Evolutionary conservation across 1,140 invertebrate genomes (phyloP).

Genomic region (Amphibalanus amphitrite): DNA sequence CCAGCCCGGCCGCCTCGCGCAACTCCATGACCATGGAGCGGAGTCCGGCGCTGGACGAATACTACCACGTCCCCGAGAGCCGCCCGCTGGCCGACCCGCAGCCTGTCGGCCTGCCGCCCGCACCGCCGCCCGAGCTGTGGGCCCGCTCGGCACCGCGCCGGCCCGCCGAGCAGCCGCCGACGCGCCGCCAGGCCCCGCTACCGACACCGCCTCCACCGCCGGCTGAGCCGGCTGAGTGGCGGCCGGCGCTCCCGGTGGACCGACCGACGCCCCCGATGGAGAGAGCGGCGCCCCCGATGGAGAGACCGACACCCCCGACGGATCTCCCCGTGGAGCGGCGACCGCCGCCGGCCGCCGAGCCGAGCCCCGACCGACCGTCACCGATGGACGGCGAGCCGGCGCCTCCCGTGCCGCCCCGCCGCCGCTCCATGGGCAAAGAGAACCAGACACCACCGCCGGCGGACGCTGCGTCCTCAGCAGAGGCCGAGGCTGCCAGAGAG

Average conservation of each 20-base stretch:
- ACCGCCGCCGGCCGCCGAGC: too few relatives aligned
- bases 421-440: slow-evolving; percentile 32
- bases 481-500: slow-evolving; percentile 10
- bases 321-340: not conserved
- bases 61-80: not conserved
- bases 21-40: not conserved
- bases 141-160: slow-evolving; percentile 10
- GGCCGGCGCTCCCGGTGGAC: not conserved
- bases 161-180: slow-evolving; percentile 5
- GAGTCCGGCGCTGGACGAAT: not conserved
- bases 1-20: too few relatives aligned
- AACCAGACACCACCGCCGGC: slow-evolving; percentile 21
- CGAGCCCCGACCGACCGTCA: too few relatives aligned
- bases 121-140: slow-evolving; percentile 5
- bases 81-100: slow-evolving; percentile 11
- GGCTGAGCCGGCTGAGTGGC: slow-evolving; percentile 22
- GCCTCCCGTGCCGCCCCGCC: slow-evolving; percentile 36
- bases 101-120: slow-evolving; percentile 7
- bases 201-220: slow-evolving; percentile 16
- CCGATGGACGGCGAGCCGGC: not conserved
- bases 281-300: too few relatives aligned
- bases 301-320: not conserved
- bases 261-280: not conserved
- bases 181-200: slow-evolving; percentile 6
- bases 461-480: not conserved